These are phyloP conservation scores for Beris morrisii DNA, from an alignment of 2,888 invertebrate species.

Conservation along the genomic window DNA sequence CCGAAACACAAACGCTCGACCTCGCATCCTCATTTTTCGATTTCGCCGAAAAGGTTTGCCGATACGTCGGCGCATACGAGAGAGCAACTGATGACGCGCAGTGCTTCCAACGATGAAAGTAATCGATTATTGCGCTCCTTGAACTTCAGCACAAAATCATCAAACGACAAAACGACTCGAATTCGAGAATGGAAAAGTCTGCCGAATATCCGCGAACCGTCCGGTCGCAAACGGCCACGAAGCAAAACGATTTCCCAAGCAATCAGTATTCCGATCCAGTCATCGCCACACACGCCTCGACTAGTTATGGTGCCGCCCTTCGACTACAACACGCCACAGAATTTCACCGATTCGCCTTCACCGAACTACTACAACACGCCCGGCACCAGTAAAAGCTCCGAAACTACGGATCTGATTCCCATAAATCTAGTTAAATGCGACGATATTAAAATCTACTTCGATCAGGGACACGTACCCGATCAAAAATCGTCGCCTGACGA, in stretches of 20 bases:
- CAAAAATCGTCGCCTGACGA: conserved; percentile 25
- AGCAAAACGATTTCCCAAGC: conserved; percentile 46
- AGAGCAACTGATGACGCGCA: background rate
- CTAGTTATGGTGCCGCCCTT: background rate
- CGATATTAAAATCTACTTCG: conserved; percentile 55
- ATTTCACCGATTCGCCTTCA: background rate
- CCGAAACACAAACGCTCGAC: conserved; percentile 57
- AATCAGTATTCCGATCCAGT: conserved; percentile 45
- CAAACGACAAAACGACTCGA: background rate
- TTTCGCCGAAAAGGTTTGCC: conserved; percentile 40
- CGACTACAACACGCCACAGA: background rate
- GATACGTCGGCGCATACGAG: background rate
- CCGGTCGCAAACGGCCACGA: conserved; percentile 40
- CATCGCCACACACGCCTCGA: too few relatives aligned
- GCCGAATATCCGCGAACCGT: conserved; percentile 49
- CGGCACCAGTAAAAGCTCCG: conserved; percentile 12
- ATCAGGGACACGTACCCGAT: conserved; percentile 39
- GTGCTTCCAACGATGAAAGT: background rate
- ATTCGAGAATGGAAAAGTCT: conserved; percentile 54
- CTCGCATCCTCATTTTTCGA: conserved; percentile 62
- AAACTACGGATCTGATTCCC: conserved; percentile 28
- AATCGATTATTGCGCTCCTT: conserved; percentile 32
- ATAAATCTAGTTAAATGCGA: conserved; percentile 51
- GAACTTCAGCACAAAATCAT: background rate
- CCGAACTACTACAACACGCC: conserved; percentile 5